Conservation (phyloP, 2,888 invertebrate species). For the Heliconius hortense region DNA sequence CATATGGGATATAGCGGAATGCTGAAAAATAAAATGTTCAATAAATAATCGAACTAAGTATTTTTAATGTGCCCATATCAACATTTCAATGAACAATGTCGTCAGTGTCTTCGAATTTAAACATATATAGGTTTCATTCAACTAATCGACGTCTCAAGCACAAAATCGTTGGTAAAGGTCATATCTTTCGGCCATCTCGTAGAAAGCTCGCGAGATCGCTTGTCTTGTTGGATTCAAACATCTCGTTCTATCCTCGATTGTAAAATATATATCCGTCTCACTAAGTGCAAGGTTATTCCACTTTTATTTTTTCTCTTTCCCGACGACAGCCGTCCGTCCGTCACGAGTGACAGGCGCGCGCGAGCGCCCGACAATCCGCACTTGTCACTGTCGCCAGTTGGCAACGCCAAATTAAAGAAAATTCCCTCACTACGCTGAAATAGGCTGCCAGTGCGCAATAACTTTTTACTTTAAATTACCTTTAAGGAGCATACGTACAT, state of each 20-base stretch:
- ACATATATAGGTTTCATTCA: conserved; percentile 52
- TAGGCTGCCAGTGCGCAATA: conserved; percentile 53
- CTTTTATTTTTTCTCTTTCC: conserved; percentile 59
- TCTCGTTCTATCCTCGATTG: conserved; percentile 48
- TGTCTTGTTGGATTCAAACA: conserved; percentile 48
- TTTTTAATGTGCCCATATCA: conserved; percentile 46
- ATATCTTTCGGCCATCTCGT: conserved; percentile 57
- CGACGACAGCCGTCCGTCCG: conserved; percentile 62
- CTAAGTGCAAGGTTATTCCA: conserved; percentile 55
- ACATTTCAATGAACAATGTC: conserved; percentile 64
- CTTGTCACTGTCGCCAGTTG: conserved; percentile 62
- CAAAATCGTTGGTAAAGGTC: conserved; percentile 58
- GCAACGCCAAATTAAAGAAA: conserved; percentile 67
- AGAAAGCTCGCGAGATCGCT: conserved; percentile 54
- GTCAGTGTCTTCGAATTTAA: conserved; percentile 66
- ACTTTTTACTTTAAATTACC: conserved; percentile 40
- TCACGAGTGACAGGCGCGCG: conserved; percentile 60
- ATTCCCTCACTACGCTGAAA: conserved; percentile 58
- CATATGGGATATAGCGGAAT: too few relatives aligned
- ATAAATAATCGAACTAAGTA: neutral
- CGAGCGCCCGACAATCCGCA: conserved; percentile 54
- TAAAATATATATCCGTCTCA: conserved; percentile 46
- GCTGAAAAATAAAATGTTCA: neutral
- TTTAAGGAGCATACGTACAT: conserved; percentile 34
- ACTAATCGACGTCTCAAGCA: conserved; percentile 72